These are phyloP conservation scores for Eupithecia dodoneata DNA, from an alignment of 2,888 invertebrate species.

Conservation along the genomic window DNA sequence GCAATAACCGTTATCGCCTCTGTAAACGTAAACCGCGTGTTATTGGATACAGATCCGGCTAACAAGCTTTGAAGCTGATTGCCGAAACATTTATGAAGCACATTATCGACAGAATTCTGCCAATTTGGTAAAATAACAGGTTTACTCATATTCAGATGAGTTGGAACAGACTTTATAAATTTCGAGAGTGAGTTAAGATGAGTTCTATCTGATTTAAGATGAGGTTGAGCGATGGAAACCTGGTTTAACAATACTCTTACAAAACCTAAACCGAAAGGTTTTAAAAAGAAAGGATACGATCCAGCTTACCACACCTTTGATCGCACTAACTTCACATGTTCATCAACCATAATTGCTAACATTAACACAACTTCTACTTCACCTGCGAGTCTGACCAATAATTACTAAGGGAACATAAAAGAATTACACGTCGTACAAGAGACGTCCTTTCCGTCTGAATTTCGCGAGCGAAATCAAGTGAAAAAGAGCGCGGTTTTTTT, in stretches of 20 bases:
- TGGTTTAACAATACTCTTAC: not conserved
- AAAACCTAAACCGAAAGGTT: too few relatives aligned
- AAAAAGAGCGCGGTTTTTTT: too few relatives aligned
- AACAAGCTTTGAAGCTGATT: conserved; percentile 23
- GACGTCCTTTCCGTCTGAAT: too few relatives aligned
- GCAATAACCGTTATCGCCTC: conserved; percentile 25
- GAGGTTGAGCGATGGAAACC: not conserved
- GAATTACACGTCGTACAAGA: too few relatives aligned
- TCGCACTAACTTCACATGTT: too few relatives aligned
- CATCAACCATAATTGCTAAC: too few relatives aligned
- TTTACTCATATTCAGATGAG: conserved; percentile 1
- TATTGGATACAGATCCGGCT: conserved; percentile 32
- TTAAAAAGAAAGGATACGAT: too few relatives aligned
- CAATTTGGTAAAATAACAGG: conserved; percentile 5
- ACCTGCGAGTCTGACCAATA: too few relatives aligned
- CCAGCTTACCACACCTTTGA: too few relatives aligned
- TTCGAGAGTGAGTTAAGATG: not conserved
- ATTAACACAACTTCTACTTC: too few relatives aligned
- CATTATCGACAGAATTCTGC: not conserved
- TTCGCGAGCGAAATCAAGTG: too few relatives aligned
- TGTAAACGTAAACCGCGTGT: conserved; percentile 23
- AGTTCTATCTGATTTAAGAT: not conserved
- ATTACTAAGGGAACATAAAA: too few relatives aligned
- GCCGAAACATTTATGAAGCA: conserved; percentile 4
- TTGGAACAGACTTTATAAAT: not conserved